Base-by-base conservation (phyloP, 1,140 invertebrate species). In the Atta texana region DNA sequence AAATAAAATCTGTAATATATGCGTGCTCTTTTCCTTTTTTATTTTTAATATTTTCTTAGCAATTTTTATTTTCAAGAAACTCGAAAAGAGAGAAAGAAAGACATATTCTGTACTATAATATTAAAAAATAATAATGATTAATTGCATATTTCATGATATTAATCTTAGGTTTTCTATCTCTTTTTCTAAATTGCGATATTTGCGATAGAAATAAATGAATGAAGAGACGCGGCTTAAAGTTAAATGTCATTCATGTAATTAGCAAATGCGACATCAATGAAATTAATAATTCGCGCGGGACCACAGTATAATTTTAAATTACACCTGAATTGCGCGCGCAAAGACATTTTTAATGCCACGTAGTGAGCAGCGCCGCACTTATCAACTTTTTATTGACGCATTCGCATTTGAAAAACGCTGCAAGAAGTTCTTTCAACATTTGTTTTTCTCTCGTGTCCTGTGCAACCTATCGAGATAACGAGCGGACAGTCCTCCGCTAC, bases 381-480 rank as follows among this genome's bases (percentile, higher is more conserved):
- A 49, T 24, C 39, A 21, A 31, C 24, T 28, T 66, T 66, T 64
- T 66, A 64, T 49, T 18, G 59, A 64, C 24, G 72, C 74, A 21
- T 34, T 51, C 71, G 44, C 68, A 66, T 53, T 77, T 44, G 44
- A 53, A 76, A 39, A 51, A 66, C 28, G 5, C 28, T 14, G 18
- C 51, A 68, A 18, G 66, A 12, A 71, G 51, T 24, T 39, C 14
- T 7, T 28, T n/a, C 28, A 12, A 39, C 51, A 21, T 57, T 59
- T 57, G 51, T 69, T 84, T 69, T 59, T 39, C 78, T 69, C 68
- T 28, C 28, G 49, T 10, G 18, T 14, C 31, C 51, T 5, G 34
- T 61, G 34, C 57, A 77, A 68, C 76, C 76, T 53, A 61, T 66
- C 76, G 49, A 63, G 77, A 69, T 81, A 81, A 81, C 78, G 78